Percentiles rank a stretch among this genome's conserved stretches.
Conservation (phyloP, 2,113 vertebrate genomes). For the Phainopepla nitens region DNA sequence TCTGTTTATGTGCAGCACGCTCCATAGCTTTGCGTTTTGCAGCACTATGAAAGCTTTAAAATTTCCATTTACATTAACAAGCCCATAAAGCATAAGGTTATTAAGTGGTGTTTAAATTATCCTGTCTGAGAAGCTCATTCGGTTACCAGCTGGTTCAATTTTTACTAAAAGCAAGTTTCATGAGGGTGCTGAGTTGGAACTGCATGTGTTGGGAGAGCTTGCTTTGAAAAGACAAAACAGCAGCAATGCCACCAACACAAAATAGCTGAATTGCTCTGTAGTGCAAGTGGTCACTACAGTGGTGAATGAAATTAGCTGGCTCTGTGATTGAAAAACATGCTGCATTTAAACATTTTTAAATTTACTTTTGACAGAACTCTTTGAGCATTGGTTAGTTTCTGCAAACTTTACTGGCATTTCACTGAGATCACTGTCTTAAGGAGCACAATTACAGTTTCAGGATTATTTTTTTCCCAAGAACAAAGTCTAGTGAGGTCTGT, state of each 20-base stretch:
- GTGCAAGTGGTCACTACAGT: background rate
- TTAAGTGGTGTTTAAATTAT: constrained; percentile 33
- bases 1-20: background rate
- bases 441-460: background rate
- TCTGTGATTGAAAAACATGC: background rate
- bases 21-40: background rate
- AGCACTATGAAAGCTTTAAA: background rate
- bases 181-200: background rate
- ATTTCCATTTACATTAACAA: constrained; percentile 34
- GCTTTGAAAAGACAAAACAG: background rate
- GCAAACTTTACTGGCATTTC: background rate
- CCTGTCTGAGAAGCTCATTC: background rate
- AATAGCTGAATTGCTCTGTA: background rate
- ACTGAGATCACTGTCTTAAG: background rate
- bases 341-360: background rate
- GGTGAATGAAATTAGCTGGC: background rate
- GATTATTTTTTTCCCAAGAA: background rate
- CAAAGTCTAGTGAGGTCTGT: background rate
- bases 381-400: background rate
- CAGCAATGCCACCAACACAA: background rate
- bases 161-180: background rate
- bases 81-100: constrained; percentile 31
- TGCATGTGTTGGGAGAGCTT: background rate
- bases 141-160: background rate
- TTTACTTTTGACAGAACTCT: background rate